Conservation (phyloP, 2,888 invertebrate genomes). For the Drosophila infuscata region DNA sequence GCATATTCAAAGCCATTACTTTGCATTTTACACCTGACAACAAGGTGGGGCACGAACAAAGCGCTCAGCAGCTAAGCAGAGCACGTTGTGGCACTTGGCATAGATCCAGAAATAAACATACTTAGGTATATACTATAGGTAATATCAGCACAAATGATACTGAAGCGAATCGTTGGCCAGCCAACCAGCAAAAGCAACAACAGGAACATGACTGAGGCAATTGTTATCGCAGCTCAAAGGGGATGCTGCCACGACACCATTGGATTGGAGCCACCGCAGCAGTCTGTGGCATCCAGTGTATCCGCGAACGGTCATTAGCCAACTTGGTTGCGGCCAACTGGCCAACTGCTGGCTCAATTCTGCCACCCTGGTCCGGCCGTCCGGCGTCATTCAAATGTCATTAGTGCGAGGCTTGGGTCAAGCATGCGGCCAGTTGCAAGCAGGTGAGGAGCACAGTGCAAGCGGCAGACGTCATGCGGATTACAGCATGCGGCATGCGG, state of each 20-base stretch:
- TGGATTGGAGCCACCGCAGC: slow-evolving; percentile 22
- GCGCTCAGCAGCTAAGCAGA: slow-evolving; percentile 40
- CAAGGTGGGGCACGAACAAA: slow-evolving; percentile 36
- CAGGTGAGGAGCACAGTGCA: slow-evolving; percentile 14
- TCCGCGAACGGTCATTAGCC: slow-evolving; percentile 65
- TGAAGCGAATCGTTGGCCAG: slow-evolving; percentile 24
- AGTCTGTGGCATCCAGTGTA: slow-evolving; percentile 15
- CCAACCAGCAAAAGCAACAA: slow-evolving; percentile 8
- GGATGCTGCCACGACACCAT: slow-evolving; percentile 15
- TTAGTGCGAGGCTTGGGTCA: slow-evolving; percentile 60
- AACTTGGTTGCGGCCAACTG: slow-evolving; percentile 38
- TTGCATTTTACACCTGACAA: slow-evolving; percentile 78
- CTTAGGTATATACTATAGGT: slow-evolving; percentile 12
- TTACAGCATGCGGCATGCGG: slow-evolving; percentile 27
- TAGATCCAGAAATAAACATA: slow-evolving; percentile 56
- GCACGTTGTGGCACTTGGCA: slow-evolving; percentile 58
- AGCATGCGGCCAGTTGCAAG: slow-evolving; percentile 20
- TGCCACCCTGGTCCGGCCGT: slow-evolving; percentile 10
- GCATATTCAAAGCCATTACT: slow-evolving; percentile 74
- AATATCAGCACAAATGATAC: slow-evolving; percentile 24
- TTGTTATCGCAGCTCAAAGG: slow-evolving; percentile 53
- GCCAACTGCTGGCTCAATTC: slow-evolving; percentile 24
- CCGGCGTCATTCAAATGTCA: slow-evolving; percentile 77
- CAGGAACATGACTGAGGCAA: slow-evolving; percentile 32
- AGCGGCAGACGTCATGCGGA: slow-evolving; percentile 3